Conservation (phyloP, 2,888 invertebrate genomes). For the Callinectes sapidus region DNA sequence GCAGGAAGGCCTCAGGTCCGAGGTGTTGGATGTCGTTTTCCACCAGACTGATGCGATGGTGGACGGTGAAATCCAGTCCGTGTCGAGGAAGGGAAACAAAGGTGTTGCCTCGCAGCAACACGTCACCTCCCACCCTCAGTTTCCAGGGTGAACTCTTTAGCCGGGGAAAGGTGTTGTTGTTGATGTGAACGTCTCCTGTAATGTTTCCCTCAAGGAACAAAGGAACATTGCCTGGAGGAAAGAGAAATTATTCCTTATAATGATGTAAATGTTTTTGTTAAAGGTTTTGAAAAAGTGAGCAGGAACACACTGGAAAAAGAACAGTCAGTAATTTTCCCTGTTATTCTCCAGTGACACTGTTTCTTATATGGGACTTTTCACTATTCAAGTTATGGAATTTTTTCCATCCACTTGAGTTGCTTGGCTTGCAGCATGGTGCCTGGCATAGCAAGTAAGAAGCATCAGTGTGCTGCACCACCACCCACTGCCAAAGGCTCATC, state of each 20-base stretch:
- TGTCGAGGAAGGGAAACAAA: slow-evolving; percentile 79
- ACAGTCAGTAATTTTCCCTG: neutral
- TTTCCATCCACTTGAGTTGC: neutral
- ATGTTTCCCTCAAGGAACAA: slow-evolving; percentile 52
- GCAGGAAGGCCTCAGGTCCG: slow-evolving; percentile 77
- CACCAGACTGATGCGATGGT: slow-evolving; percentile 48
- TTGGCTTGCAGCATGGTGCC: neutral
- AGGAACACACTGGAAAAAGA: neutral
- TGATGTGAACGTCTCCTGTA: slow-evolving; percentile 49
- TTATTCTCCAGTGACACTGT: neutral
- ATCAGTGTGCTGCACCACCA: neutral
- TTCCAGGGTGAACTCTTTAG: slow-evolving; percentile 53
- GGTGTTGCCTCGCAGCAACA: slow-evolving; percentile 82
- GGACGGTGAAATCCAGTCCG: slow-evolving; percentile 79
- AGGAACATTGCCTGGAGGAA: slow-evolving; percentile 31
- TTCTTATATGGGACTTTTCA: neutral
- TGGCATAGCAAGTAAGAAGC: neutral
- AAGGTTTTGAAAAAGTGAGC: neutral
- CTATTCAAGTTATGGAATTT: neutral
- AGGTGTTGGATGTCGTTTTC: slow-evolving; percentile 79
- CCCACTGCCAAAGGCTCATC: neutral
- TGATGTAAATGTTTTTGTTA: neutral
- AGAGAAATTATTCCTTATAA: neutral
- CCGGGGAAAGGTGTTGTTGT: slow-evolving; percentile 61
- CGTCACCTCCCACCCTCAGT: slow-evolving; percentile 77